phyloP scores from a whole-genome alignment of 2,888 invertebrate species.

The Oscheius myriophilus region DNA sequence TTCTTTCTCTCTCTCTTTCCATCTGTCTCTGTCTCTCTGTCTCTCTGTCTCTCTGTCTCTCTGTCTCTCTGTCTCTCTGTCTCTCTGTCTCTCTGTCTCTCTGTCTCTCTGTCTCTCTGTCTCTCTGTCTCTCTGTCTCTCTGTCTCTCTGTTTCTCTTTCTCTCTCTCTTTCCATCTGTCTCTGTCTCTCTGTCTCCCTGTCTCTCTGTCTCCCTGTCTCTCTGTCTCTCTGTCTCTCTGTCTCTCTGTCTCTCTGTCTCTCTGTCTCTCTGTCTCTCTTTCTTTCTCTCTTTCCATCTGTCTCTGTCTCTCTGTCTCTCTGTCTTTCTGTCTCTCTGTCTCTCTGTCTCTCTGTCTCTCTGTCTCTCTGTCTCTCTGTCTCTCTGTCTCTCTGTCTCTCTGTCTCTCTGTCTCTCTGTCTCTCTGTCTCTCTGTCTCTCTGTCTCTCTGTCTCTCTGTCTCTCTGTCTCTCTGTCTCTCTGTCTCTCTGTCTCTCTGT shows the following conservation, averaged over 20 bases:
- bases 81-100: conserved; percentile 1
- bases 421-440: not conserved
- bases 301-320: too few relatives aligned
- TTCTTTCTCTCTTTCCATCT: too few relatives aligned
- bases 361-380: not conserved
- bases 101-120: conserved; percentile 3
- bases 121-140: not conserved
- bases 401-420: not conserved
- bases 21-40: not conserved
- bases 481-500: not conserved
- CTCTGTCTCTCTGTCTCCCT: not conserved
- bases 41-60: not conserved
- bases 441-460: not conserved
- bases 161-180: not conserved
- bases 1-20: too few relatives aligned
- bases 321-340: not conserved
- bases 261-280: conserved; percentile 1
- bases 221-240: not conserved
- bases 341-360: not conserved
- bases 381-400: conserved; percentile 1
- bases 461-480: not conserved
- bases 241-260: not conserved
- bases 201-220: not conserved
- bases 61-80: not conserved
- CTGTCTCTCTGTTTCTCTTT: not conserved